Evolutionary conservation across 2,113 vertebrate genomes (phyloP).

Genomic region (Telmatochromis sp.): DNA sequence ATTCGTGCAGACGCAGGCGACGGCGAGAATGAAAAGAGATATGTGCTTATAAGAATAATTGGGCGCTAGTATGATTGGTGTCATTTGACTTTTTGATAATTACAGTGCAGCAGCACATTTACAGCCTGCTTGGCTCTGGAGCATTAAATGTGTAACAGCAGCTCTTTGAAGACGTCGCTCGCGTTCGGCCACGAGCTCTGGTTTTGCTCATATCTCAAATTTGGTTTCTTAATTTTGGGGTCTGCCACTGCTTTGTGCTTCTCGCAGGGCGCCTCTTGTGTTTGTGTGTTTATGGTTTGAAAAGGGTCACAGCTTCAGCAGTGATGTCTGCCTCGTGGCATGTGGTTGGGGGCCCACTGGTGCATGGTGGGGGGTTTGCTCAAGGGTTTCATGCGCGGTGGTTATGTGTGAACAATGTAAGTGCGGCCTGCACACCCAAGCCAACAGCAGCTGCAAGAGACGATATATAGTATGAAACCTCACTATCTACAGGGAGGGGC

Average conservation of each 20-base stretch:
- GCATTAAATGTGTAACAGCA: not conserved
- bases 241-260: not conserved
- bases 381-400: not conserved
- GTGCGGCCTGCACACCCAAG: not conserved
- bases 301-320: not conserved
- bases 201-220: conserved; percentile 3
- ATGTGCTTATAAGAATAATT: not conserved
- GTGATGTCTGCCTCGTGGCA: not conserved
- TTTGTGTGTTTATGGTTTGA: not conserved
- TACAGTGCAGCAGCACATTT: not conserved
- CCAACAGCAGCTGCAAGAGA: conserved; percentile 40
- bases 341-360: not conserved
- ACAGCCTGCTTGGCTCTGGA: not conserved
- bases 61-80: not conserved
- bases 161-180: not conserved
- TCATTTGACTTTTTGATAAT: not conserved
- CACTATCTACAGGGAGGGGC: conserved; percentile 52
- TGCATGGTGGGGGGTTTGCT: not conserved
- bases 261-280: not conserved
- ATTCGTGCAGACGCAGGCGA: fast-evolving
- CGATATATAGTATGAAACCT: conserved; percentile 23
- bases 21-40: not conserved
- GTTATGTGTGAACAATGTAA: not conserved
- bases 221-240: not conserved
- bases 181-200: not conserved